Percentiles rank a stretch among this genome's conserved stretches.
Conservation (phyloP, 2,797 vertebrate species). For the Diglossa cyanea region DNA sequence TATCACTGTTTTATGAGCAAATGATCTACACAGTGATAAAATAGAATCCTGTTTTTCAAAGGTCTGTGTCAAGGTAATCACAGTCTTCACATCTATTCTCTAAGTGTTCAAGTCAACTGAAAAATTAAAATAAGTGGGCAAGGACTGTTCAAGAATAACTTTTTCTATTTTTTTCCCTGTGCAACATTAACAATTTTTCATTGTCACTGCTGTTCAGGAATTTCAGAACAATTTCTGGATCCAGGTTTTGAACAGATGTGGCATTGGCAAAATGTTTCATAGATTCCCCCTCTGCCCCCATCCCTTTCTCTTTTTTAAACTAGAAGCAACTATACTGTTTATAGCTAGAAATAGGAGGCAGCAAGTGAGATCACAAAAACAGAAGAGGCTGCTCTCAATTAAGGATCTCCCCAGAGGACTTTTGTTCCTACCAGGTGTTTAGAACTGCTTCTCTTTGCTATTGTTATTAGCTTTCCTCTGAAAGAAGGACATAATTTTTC, state of each 20-base stretch:
- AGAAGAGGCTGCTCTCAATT: slow-evolving; percentile 47
- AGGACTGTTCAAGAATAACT: not conserved
- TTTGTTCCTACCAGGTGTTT: slow-evolving; percentile 57
- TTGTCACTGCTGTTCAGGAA: not conserved
- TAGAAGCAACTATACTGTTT: slow-evolving; percentile 14
- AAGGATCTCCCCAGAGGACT: slow-evolving; percentile 4
- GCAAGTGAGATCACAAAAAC: slow-evolving; percentile 25
- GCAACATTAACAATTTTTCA: not conserved
- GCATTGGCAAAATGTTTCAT: not conserved
- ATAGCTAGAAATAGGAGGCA: slow-evolving; percentile 9
- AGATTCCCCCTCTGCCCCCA: not conserved
- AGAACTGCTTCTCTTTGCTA: not conserved
- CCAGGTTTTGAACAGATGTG: slow-evolving; percentile 49
- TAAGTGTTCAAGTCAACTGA: not conserved
- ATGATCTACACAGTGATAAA: not conserved
- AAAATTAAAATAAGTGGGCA: not conserved
- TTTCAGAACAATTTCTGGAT: slow-evolving; percentile 9
- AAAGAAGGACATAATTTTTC: not conserved
- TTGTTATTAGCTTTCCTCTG: not conserved
- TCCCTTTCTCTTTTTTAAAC: not conserved
- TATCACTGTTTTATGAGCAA: not conserved
- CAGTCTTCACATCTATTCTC: not conserved
- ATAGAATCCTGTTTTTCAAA: not conserved
- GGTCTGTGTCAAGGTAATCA: not conserved
- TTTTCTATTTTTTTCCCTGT: not conserved